Evolutionary conservation across 2,888 invertebrate species (phyloP).

Genomic region (Campoletis raptor): DNA sequence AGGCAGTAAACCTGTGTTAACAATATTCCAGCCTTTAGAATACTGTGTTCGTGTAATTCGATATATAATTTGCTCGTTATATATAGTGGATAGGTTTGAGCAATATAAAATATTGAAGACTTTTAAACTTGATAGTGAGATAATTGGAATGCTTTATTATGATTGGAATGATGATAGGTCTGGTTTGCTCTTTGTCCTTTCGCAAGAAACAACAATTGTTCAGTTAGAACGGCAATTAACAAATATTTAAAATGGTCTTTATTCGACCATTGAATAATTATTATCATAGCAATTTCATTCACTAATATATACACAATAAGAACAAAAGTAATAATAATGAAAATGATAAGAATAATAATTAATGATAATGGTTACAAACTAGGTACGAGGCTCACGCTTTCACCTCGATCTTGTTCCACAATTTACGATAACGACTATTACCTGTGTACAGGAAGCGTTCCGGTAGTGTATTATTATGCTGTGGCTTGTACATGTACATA

Average conservation of each 20-base stretch:
- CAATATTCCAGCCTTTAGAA: constrained; percentile 73
- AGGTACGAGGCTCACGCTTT: constrained; percentile 23
- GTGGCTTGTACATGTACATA: constrained; percentile 35
- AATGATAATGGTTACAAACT: constrained; percentile 45
- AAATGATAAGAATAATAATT: constrained; percentile 43
- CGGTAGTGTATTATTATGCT: constrained; percentile 47
- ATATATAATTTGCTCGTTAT: neutral
- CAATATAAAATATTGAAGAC: neutral
- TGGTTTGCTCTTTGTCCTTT: neutral
- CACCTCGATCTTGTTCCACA: constrained; percentile 56
- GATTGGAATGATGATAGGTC: neutral
- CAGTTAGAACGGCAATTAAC: neutral
- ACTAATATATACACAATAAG: constrained; percentile 1
- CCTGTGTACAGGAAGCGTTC: constrained; percentile 53
- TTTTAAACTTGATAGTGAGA: constrained; percentile 9
- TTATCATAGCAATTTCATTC: constrained; percentile 9
- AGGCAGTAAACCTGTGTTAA: constrained; percentile 80
- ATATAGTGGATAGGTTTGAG: neutral
- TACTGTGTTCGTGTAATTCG: constrained; percentile 48
- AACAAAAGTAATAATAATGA: constrained; percentile 10
- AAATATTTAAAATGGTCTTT: neutral
- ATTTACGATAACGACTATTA: constrained; percentile 63
- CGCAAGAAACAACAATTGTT: neutral
- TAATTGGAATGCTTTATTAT: constrained; percentile 8
- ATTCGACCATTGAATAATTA: constrained; percentile 8